Percentiles rank a stretch among this genome's conserved stretches.
phyloP scores from a whole-genome alignment of 2,797 vertebrate species.

The Periophthalmus magnuspinnatus region DNA sequence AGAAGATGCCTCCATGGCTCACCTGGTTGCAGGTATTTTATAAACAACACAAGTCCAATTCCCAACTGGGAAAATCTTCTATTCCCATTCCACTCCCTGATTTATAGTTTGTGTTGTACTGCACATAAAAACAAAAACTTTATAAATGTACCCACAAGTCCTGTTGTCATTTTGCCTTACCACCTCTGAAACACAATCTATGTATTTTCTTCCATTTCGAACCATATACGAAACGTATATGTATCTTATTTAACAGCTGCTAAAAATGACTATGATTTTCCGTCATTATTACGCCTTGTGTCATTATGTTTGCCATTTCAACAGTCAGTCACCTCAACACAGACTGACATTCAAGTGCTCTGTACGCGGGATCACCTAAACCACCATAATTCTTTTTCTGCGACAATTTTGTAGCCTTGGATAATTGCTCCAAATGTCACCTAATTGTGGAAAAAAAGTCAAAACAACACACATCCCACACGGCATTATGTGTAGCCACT shows the following conservation, averaged over 20 bases:
- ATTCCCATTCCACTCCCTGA: neutral
- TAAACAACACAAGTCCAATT: conserved; percentile 1
- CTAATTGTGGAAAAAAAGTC: conserved; percentile 68
- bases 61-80: neutral
- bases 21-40: neutral
- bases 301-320: conserved; percentile 56
- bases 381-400: conserved; percentile 36
- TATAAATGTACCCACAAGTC: neutral
- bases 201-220: neutral
- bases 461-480: conserved; percentile 68
- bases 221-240: conserved; percentile 9
- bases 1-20: neutral
- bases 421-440: conserved; percentile 72
- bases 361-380: conserved; percentile 44
- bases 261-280: conserved; percentile 33
- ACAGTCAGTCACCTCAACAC: conserved; percentile 54
- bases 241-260: conserved; percentile 17
- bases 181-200: neutral
- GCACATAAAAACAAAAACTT: conserved; percentile 3
- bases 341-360: conserved; percentile 57
- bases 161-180: neutral
- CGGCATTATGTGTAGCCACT: conserved; percentile 51
- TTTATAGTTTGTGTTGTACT: neutral
- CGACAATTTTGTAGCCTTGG: conserved; percentile 55
- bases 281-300: conserved; percentile 38